phyloP scores from a whole-genome alignment of 2,113 vertebrate species.

The Gobio gobio region DNA sequence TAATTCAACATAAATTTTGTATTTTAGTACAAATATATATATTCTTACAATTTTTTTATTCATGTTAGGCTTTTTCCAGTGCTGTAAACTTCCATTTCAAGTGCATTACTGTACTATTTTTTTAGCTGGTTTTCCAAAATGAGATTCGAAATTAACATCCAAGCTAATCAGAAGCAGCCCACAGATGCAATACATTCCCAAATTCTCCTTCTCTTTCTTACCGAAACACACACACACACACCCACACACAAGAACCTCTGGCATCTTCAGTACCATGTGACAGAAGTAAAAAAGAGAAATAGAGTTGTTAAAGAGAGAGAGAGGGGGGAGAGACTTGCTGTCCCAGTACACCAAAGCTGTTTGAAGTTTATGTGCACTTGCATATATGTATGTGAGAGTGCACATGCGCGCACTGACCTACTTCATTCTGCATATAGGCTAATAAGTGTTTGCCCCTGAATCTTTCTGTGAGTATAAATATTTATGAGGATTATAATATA shows the following conservation, averaged over 20 bases:
- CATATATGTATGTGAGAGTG: conserved; percentile 11
- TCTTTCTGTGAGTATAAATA: conserved; percentile 51
- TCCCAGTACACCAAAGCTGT: conserved; percentile 20
- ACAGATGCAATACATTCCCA: not conserved
- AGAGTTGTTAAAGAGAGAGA: not conserved
- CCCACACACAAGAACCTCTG: not conserved
- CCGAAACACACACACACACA: not conserved
- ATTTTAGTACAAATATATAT: too few species aligned
- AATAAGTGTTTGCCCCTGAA: conserved; percentile 53
- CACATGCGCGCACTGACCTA: conserved; percentile 47
- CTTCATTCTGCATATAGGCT: conserved; percentile 58
- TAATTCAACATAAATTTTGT: too few species aligned
- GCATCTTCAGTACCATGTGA: conserved; percentile 1
- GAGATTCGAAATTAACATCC: not conserved
- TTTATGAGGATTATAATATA: conserved; percentile 58
- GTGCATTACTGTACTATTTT: too few species aligned
- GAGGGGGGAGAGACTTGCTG: not conserved
- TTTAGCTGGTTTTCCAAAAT: not conserved
- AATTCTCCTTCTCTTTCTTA: not conserved
- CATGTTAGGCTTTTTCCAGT: too few species aligned
- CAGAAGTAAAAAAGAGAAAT: not conserved
- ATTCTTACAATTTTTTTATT: too few species aligned
- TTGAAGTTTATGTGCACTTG: conserved; percentile 40
- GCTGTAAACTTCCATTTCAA: too few species aligned
- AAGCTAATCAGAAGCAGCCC: not conserved